phyloP scores from a whole-genome alignment of 92 coral and sea anemone genomes.

The Actinernus sp. region DNA sequence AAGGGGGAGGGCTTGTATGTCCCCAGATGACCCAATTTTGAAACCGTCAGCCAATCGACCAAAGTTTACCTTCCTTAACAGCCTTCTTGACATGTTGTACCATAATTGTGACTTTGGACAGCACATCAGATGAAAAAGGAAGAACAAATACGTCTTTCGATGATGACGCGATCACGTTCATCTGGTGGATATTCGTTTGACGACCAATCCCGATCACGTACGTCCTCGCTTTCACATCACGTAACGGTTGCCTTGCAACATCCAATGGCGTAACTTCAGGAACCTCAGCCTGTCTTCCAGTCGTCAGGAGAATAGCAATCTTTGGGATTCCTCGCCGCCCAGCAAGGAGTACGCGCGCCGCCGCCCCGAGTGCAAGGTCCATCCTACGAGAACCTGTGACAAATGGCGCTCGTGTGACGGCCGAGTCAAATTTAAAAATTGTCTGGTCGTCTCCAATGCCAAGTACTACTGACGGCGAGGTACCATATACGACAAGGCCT shows the following conservation, averaged over 20 bases:
- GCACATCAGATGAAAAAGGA: background rate
- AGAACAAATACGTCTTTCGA: slow-evolving; percentile 50
- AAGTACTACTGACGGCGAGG: slow-evolving; percentile 30
- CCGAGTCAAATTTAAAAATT: slow-evolving; percentile 28
- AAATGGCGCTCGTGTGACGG: slow-evolving; percentile 27
- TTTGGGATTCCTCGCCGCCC: slow-evolving; percentile 75
- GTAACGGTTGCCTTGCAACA: slow-evolving; percentile 62
- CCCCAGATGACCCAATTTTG: no score
- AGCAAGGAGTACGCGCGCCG: slow-evolving; percentile 53
- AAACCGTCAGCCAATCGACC: no score
- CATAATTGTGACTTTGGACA: slow-evolving; percentile 16
- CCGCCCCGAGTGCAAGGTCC: slow-evolving; percentile 66
- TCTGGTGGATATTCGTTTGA: slow-evolving; percentile 48
- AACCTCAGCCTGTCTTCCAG: slow-evolving; percentile 77
- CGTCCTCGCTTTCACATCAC: slow-evolving; percentile 65
- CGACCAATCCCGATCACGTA: slow-evolving; percentile 72
- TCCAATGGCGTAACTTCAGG: slow-evolving; percentile 55
- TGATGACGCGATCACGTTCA: slow-evolving; percentile 52
- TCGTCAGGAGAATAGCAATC: slow-evolving; percentile 72
- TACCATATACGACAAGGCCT: slow-evolving; percentile 62
- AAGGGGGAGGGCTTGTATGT: no score
- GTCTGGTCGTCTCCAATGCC: slow-evolving; percentile 39
- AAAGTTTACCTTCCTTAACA: slow-evolving; percentile 8
- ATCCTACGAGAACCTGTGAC: slow-evolving; percentile 59
- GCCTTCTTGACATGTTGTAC: slow-evolving; percentile 14